phyloP scores from a whole-genome alignment of 1,140 invertebrate genomes.

The Zelostemma sp. region DNA sequence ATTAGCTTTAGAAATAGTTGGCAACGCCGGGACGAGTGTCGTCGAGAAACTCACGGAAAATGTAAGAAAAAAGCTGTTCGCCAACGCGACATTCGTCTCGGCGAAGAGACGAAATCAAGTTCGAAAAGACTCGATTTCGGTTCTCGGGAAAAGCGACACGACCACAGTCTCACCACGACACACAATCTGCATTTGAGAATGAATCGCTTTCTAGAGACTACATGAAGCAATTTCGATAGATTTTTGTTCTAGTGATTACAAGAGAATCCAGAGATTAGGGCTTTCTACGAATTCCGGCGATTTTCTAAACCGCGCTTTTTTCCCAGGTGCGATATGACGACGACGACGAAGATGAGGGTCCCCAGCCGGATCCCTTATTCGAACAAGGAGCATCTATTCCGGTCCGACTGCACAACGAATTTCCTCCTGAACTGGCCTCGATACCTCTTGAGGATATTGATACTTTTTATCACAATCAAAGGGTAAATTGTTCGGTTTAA shows the following conservation, averaged over 20 bases:
- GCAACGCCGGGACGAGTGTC: conserved; percentile 31
- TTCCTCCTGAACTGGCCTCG: conserved; percentile 91
- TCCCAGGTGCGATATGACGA: conserved; percentile 92
- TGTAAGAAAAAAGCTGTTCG: not conserved
- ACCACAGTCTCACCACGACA: conserved; percentile 32
- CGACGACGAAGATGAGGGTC: conserved; percentile 96
- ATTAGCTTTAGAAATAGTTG: conserved; percentile 53
- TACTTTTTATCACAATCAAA: conserved; percentile 91
- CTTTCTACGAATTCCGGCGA: not conserved
- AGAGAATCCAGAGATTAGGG: conserved; percentile 34
- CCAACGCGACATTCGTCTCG: not conserved
- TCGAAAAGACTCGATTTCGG: conserved; percentile 3
- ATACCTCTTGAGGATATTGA: conserved; percentile 97
- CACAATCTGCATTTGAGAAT: conserved; percentile 52
- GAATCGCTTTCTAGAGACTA: conserved; percentile 46
- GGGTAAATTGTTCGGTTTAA: conserved; percentile 73
- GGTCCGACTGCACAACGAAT: conserved; percentile 88
- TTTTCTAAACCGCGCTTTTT: conserved; percentile 23
- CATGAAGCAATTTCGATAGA: conserved; percentile 34
- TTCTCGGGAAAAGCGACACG: conserved; percentile 8
- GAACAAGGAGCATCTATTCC: conserved; percentile 93
- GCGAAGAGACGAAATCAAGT: not conserved
- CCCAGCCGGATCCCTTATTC: conserved; percentile 91
- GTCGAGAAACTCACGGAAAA: not conserved
- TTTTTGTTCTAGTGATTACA: conserved; percentile 48